phyloP scores from a whole-genome alignment of 2,888 invertebrate genomes.

The Ormyrus thymus region DNA sequence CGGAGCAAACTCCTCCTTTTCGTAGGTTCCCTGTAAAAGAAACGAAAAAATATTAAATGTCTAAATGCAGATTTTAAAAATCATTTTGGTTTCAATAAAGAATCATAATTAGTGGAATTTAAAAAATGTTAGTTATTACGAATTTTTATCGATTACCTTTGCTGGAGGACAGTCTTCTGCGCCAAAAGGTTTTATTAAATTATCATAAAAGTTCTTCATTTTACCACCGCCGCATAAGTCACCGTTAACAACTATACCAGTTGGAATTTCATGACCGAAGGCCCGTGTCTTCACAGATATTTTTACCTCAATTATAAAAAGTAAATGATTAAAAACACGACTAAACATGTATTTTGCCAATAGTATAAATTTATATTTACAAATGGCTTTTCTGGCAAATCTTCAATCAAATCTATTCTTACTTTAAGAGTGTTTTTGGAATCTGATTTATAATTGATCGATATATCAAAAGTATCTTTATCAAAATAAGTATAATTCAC shows the following conservation, averaged over 20 bases:
- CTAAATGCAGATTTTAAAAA: neutral
- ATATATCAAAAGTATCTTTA: slow-evolving; percentile 14
- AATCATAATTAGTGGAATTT: neutral
- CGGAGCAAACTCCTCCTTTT: neutral
- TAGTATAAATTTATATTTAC: neutral
- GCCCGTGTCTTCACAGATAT: neutral
- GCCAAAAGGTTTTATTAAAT: neutral
- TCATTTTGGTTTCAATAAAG: neutral
- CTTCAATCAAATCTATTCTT: slow-evolving; percentile 26
- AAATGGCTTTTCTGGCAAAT: slow-evolving; percentile 10
- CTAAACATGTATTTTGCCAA: neutral
- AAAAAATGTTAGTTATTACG: neutral
- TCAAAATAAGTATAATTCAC: slow-evolving; percentile 21
- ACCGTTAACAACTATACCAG: slow-evolving; percentile 8
- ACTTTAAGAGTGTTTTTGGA: neutral
- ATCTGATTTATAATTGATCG: slow-evolving; percentile 3
- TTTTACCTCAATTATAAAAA: slow-evolving; percentile 2
- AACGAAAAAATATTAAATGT: neutral
- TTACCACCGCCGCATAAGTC: neutral
- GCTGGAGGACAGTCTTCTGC: neutral
- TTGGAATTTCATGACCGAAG: slow-evolving; percentile 18
- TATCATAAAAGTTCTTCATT: neutral
- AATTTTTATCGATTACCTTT: slow-evolving; percentile 1
- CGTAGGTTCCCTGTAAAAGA: slow-evolving; percentile 1
- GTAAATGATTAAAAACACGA: neutral